Evolutionary conservation across 2,888 invertebrate genomes (phyloP).

Genomic region (Ormyrus nitidulus): DNA sequence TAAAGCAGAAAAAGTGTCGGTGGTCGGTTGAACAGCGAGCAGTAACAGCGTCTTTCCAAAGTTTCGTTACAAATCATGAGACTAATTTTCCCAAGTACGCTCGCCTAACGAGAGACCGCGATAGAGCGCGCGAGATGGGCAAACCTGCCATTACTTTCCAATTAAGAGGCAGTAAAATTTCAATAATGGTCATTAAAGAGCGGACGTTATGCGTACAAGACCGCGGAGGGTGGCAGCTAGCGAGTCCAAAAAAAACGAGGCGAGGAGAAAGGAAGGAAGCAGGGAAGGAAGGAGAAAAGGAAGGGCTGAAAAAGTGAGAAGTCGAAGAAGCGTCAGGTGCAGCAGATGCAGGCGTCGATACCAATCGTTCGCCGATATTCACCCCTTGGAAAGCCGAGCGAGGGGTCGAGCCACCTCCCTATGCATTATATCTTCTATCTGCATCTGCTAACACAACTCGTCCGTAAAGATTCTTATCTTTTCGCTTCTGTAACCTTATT

Average conservation of each 20-base stretch:
- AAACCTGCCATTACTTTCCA: slow-evolving; percentile 73
- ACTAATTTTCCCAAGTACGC: slow-evolving; percentile 23
- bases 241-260: slow-evolving; percentile 55
- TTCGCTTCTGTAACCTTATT: slow-evolving; percentile 48
- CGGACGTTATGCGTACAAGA: slow-evolving; percentile 68
- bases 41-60: slow-evolving; percentile 31
- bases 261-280: slow-evolving; percentile 54
- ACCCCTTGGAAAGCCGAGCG: slow-evolving; percentile 57
- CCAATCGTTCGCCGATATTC: slow-evolving; percentile 72
- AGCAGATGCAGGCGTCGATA: slow-evolving; percentile 73
- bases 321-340: slow-evolving; percentile 70
- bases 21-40: neutral
- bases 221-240: slow-evolving; percentile 56
- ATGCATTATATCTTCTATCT: slow-evolving; percentile 55
- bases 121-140: slow-evolving; percentile 31
- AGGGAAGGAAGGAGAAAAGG: slow-evolving; percentile 42
- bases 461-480: slow-evolving; percentile 56
- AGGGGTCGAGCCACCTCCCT: neutral
- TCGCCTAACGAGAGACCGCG: slow-evolving; percentile 47
- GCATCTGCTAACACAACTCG: slow-evolving; percentile 56
- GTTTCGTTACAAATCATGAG: slow-evolving; percentile 32
- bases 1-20: neutral
- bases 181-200: slow-evolving; percentile 75
- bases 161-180: slow-evolving; percentile 75
- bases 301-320: slow-evolving; percentile 61